Percentiles rank a stretch among this genome's conserved stretches.
Evolutionary conservation across 2,113 vertebrate species (phyloP).

Genomic region (Candoia aspera): DNA sequence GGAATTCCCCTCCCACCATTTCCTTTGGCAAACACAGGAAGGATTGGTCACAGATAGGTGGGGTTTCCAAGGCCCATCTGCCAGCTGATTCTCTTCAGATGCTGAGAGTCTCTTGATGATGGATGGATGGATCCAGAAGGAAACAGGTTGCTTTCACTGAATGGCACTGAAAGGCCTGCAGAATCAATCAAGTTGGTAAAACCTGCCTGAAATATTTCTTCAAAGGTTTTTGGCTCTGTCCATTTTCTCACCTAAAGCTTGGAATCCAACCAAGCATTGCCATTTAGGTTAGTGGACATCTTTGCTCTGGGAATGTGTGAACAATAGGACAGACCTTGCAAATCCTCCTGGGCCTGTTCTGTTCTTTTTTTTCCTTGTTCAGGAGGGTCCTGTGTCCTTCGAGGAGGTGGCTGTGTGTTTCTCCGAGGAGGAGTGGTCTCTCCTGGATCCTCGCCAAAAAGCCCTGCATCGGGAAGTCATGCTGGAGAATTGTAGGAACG

Average conservation of each 20-base stretch:
- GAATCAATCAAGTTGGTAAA: too few relatives aligned
- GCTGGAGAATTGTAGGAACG: not conserved
- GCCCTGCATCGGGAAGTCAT: not conserved
- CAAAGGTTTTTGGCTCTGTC: too few relatives aligned
- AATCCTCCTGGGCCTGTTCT: not conserved
- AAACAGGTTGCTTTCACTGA: too few relatives aligned
- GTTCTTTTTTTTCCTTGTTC: not conserved
- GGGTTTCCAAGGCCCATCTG: not conserved
- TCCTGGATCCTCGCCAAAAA: not conserved
- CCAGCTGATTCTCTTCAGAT: not conserved
- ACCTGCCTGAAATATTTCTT: too few relatives aligned
- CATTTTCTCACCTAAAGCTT: too few relatives aligned
- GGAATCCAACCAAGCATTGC: too few relatives aligned
- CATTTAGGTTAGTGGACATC: too few relatives aligned
- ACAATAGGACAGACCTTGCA: not conserved
- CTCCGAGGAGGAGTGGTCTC: not conserved
- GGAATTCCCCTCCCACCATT: not conserved
- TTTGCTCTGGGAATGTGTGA: too few relatives aligned
- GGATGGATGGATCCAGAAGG: not conserved
- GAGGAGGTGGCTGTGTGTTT: not conserved
- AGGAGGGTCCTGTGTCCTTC: not conserved
- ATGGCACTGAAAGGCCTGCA: too few relatives aligned
- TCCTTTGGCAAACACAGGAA: not conserved
- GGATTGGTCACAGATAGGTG: not conserved
- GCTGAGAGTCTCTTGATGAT: not conserved